phyloP scores from a whole-genome alignment of 2,113 vertebrate species.

The Chloropsis cyanopogon region DNA sequence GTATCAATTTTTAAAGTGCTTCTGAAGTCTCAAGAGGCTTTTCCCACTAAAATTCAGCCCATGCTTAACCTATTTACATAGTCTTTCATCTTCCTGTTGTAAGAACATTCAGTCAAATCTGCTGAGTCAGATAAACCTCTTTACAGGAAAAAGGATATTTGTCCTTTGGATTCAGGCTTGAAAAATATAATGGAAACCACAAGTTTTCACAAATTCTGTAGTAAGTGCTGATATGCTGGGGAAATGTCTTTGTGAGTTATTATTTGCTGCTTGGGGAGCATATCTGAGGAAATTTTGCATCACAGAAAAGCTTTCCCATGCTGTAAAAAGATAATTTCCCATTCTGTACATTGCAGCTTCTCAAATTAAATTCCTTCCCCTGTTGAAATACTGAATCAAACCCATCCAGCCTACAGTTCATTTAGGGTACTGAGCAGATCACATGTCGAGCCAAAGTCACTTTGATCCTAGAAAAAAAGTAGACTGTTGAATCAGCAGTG shows the following conservation, averaged over 20 bases:
- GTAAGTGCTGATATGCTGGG: background rate
- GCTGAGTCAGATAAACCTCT: background rate
- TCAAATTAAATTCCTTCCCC: background rate
- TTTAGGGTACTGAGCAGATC: background rate
- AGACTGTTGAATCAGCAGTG: conserved; percentile 36
- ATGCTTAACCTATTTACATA: background rate
- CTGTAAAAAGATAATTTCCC: background rate
- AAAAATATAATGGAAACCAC: background rate
- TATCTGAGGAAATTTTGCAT: background rate
- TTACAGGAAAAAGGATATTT: background rate
- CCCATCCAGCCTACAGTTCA: background rate
- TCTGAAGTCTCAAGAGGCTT: background rate
- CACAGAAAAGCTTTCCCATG: background rate
- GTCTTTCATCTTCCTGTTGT: background rate
- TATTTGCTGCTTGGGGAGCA: background rate
- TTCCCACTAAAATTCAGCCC: background rate
- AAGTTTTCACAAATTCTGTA: background rate
- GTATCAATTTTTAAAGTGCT: background rate
- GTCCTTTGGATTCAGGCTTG: background rate
- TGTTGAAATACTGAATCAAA: background rate
- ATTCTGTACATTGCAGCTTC: background rate
- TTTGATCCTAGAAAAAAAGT: conserved; percentile 1
- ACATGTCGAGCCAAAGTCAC: conserved; percentile 5
- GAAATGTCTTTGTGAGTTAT: background rate
- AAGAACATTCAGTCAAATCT: background rate